Conservation (phyloP, 2,113 vertebrate genomes). For the Todiramphus saurophagus region DNA sequence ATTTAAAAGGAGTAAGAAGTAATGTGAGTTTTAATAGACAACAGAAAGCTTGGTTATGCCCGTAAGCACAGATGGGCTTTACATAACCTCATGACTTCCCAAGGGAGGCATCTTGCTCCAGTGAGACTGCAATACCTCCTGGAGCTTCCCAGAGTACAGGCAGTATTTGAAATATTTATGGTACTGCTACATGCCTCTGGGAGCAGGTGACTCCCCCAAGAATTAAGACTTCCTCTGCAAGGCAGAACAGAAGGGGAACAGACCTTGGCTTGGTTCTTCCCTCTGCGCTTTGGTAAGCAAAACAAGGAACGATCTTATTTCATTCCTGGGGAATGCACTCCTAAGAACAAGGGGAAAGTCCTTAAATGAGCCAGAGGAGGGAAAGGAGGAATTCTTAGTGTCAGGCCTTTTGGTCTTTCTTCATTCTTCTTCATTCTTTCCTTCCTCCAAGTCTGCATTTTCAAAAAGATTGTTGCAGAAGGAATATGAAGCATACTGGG, state of each 20-base stretch:
- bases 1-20: slow-evolving; percentile 34
- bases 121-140: background rate
- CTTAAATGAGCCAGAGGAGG: background rate
- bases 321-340: slow-evolving; percentile 15
- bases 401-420: background rate
- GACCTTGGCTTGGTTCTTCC: background rate
- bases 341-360: background rate
- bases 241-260: background rate
- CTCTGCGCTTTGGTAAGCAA: slow-evolving; percentile 17
- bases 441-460: background rate
- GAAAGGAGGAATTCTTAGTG: background rate
- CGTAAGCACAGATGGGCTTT: background rate
- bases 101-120: background rate
- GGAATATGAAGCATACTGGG: background rate
- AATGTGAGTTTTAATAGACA: slow-evolving; percentile 36
- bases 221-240: slow-evolving; percentile 27
- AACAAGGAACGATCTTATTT: slow-evolving; percentile 20
- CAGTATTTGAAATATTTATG: slow-evolving; percentile 34
- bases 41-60: background rate
- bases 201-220: background rate
- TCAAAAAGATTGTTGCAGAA: background rate
- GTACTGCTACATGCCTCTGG: background rate
- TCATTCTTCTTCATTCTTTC: background rate
- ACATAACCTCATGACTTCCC: background rate
- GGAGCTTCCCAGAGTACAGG: background rate